These are phyloP conservation scores for Penaeus indicus DNA, from an alignment of 1,140 invertebrate genomes.

Conservation along the genomic window DNA sequence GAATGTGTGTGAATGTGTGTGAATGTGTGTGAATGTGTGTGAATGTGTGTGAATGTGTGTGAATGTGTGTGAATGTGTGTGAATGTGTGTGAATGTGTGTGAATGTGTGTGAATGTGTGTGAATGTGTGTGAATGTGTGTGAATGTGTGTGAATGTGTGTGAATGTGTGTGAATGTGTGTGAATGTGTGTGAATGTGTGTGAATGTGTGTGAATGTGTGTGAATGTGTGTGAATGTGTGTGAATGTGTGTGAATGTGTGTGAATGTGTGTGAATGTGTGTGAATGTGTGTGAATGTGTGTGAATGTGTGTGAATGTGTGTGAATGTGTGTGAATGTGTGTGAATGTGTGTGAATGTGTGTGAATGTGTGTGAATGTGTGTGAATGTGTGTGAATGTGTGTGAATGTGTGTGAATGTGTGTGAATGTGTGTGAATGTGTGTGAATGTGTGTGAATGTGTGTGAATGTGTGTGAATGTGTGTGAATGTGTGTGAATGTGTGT, in stretches of 20 bases:
- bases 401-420: neutral
- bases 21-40: neutral
- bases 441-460: neutral
- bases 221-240: neutral
- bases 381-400: neutral
- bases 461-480: neutral
- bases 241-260: neutral
- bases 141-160: neutral
- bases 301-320: neutral
- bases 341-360: neutral
- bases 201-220: neutral
- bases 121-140: neutral
- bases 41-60: neutral
- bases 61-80: neutral
- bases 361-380: neutral
- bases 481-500: neutral
- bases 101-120: neutral
- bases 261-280: neutral
- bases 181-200: neutral
- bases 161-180: neutral
- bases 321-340: neutral
- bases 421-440: neutral
- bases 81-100: neutral
- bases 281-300: neutral
- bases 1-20: no score